phyloP scores from a whole-genome alignment of 2,888 invertebrate species.

The Choreutis nemorana region DNA sequence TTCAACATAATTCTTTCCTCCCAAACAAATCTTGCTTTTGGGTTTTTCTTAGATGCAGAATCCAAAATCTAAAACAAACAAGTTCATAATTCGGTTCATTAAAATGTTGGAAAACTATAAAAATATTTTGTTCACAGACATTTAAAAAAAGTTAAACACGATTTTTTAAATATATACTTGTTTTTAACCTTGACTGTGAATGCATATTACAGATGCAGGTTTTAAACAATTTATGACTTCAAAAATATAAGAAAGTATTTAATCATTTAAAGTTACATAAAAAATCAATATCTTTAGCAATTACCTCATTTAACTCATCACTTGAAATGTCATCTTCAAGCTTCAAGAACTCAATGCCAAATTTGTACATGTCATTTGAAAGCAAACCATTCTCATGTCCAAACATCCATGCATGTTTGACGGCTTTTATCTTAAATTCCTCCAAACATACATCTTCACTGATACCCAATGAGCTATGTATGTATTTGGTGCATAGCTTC shows the following conservation, averaged over 20 bases:
- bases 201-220: too few species aligned
- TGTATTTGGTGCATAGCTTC: slow-evolving; percentile 40
- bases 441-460: slow-evolving; percentile 30
- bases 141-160: too few species aligned
- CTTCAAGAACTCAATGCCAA: slow-evolving; percentile 45
- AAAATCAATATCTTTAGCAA: slow-evolving; percentile 1
- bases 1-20: slow-evolving; percentile 34
- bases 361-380: slow-evolving; percentile 43
- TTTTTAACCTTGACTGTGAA: too few species aligned
- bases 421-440: slow-evolving; percentile 32
- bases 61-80: slow-evolving; percentile 36
- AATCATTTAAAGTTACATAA: background rate
- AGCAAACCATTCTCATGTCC: slow-evolving; percentile 42
- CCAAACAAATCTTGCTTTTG: slow-evolving; percentile 33
- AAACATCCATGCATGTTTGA: slow-evolving; percentile 47
- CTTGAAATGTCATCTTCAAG: slow-evolving; percentile 28
- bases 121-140: too few species aligned
- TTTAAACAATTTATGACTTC: background rate
- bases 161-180: too few species aligned
- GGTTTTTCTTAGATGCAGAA: slow-evolving; percentile 27
- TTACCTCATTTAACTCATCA: slow-evolving; percentile 37
- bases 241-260: background rate
- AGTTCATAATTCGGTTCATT: background rate
- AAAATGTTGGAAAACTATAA: too few species aligned
- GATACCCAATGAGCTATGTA: slow-evolving; percentile 36